A percentile compares a stretch with the other conserved stretches of the same genome.
Evolutionary conservation across 2,888 invertebrate species (phyloP).

Genomic region (Bedellia somnulentella): DNA sequence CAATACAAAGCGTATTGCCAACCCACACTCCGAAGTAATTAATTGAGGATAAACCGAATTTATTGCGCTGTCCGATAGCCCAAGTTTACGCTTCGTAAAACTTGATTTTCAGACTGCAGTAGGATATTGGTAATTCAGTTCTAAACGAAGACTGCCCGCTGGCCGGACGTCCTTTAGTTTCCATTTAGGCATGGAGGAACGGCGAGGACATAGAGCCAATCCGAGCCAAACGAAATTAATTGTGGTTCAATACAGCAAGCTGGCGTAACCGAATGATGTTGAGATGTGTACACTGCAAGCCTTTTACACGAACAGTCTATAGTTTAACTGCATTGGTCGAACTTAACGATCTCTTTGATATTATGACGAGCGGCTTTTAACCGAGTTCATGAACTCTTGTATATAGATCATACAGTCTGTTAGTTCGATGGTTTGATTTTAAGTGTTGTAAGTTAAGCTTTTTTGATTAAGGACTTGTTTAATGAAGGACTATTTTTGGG

Average conservation of each 20-base stretch:
- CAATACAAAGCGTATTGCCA: constrained; percentile 5
- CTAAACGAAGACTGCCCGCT: constrained; percentile 30
- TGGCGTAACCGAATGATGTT: constrained; percentile 40
- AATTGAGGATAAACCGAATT: constrained; percentile 4
- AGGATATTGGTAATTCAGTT: constrained; percentile 45
- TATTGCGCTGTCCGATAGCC: background rate
- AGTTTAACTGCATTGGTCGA: too few relatives aligned
- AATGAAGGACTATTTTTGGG: too few relatives aligned
- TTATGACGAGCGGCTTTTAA: too few relatives aligned
- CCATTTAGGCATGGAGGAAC: constrained; percentile 19
- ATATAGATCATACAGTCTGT: too few relatives aligned
- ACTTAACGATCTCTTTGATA: too few relatives aligned
- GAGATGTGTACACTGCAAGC: constrained; percentile 16
- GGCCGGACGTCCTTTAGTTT: constrained; percentile 39
- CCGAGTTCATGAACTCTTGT: too few relatives aligned
- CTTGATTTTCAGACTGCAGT: constrained; percentile 8
- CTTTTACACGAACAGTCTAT: constrained; percentile 33
- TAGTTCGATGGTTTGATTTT: too few relatives aligned
- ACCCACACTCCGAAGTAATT: constrained; percentile 3
- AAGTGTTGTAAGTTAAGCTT: too few relatives aligned
- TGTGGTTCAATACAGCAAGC: too few relatives aligned
- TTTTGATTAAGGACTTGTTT: too few relatives aligned
- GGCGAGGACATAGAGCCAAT: too few relatives aligned
- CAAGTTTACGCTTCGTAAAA: constrained; percentile 3
- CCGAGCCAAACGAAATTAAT: constrained; percentile 56